phyloP scores from a whole-genome alignment of 2,113 vertebrate genomes.

The Platysteira castanea region DNA sequence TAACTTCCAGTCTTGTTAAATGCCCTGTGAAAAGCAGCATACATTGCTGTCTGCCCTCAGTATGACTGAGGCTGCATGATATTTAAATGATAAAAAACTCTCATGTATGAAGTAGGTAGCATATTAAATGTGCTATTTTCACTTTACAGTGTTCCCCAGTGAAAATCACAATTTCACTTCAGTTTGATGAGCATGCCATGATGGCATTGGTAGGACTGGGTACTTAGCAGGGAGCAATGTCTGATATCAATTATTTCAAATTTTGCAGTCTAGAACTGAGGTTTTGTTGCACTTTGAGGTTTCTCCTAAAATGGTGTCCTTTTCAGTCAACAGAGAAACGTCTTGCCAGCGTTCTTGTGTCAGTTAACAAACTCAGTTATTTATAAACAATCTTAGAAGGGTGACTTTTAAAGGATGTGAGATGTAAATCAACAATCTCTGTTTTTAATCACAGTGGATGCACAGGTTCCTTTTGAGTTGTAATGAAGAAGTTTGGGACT shows the following conservation, averaged over 20 bases:
- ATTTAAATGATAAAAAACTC: not conserved
- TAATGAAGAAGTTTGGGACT: not conserved
- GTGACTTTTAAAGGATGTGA: not conserved
- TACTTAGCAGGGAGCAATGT: not conserved
- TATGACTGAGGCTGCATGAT: not conserved
- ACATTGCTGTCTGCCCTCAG: not conserved
- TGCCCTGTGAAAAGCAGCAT: not conserved
- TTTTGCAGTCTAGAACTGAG: not conserved
- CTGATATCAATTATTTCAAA: not conserved
- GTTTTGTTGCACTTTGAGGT: not conserved
- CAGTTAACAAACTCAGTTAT: not conserved
- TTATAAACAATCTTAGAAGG: not conserved
- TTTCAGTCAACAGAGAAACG: not conserved
- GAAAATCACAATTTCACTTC: not conserved
- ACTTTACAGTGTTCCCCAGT: not conserved
- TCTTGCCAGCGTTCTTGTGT: not conserved
- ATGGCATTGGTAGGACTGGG: not conserved
- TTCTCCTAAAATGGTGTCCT: not conserved
- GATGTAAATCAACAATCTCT: not conserved
- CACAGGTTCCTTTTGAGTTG: not conserved
- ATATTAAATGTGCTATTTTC: not conserved
- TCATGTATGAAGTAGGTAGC: not conserved
- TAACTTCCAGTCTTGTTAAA: not conserved
- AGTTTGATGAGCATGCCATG: not conserved
- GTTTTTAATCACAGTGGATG: not conserved